Percentiles rank a stretch among this genome's conserved stretches.
These are phyloP conservation scores for Sebastes oblongus DNA, from an alignment of 2,797 vertebrate genomes.

Conservation along the genomic window DNA sequence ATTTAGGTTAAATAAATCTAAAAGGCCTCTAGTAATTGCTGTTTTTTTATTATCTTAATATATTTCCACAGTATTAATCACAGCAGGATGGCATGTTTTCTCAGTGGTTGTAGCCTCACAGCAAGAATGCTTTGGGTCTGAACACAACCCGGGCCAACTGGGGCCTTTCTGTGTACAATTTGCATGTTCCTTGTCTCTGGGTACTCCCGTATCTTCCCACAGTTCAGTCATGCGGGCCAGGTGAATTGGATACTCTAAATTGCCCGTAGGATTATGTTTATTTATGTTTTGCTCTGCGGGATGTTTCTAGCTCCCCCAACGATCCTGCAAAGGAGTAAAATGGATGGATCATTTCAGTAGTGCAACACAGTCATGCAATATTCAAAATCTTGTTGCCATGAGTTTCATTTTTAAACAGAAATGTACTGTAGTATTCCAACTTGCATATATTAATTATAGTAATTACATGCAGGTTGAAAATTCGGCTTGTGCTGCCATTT, in stretches of 20 bases:
- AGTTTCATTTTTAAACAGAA: constrained; percentile 16
- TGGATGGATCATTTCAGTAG: constrained; percentile 34
- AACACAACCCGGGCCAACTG: constrained; percentile 21
- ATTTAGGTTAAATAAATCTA: background rate
- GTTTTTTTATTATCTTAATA: constrained; percentile 5
- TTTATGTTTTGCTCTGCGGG: constrained; percentile 37
- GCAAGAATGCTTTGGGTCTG: background rate
- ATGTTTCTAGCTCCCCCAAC: background rate
- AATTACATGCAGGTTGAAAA: background rate
- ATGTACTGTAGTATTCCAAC: background rate
- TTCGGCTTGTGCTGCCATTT: background rate
- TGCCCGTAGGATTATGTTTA: constrained; percentile 41
- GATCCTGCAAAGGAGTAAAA: constrained; percentile 20
- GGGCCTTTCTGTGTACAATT: constrained; percentile 17
- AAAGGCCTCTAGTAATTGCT: background rate
- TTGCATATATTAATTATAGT: background rate
- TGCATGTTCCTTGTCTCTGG: constrained; percentile 28
- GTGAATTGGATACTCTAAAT: constrained; percentile 42
- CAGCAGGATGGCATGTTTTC: constrained; percentile 7
- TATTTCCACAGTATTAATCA: constrained; percentile 40
- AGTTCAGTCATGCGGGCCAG: constrained; percentile 45
- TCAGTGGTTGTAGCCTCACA: constrained; percentile 24
- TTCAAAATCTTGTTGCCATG: constrained; percentile 6
- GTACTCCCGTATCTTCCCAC: constrained; percentile 8
- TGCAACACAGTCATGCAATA: constrained; percentile 29